Conservation (phyloP, 2,113 vertebrate genomes). For the Otolemur garnettii region DNA sequence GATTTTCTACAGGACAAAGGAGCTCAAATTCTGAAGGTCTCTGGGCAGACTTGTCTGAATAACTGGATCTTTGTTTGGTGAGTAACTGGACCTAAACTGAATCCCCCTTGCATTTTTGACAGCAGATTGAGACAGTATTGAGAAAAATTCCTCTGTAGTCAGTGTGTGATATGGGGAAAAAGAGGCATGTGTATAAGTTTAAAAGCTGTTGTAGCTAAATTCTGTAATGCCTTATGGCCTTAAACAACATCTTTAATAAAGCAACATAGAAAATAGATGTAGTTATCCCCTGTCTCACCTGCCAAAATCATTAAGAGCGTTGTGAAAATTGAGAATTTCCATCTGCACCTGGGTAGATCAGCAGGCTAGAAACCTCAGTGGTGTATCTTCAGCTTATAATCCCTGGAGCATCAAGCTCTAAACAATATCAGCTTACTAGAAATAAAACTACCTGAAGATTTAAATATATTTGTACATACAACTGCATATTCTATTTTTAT, state of each 20-base stretch:
- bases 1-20: too few relatives aligned
- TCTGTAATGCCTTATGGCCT: not conserved
- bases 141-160: not conserved
- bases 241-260: slow-evolving; percentile 13
- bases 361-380: not conserved
- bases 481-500: not conserved
- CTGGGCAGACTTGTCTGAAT: too few relatives aligned
- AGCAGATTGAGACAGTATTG: not conserved
- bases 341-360: not conserved
- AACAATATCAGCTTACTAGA: not conserved
- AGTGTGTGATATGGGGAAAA: not conserved
- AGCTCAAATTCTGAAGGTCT: too few relatives aligned
- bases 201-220: not conserved
- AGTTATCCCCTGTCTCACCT: not conserved
- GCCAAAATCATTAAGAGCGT: not conserved
- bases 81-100: too few relatives aligned
- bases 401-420: not conserved
- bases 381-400: not conserved
- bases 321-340: not conserved
- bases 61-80: too few relatives aligned
- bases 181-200: not conserved
- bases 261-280: not conserved
- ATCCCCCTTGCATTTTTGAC: too few relatives aligned
- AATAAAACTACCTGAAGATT: not conserved
- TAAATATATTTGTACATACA: not conserved